Evolutionary conservation across 2,888 invertebrate genomes (phyloP).

Genomic region (Agonopterix arenella): DNA sequence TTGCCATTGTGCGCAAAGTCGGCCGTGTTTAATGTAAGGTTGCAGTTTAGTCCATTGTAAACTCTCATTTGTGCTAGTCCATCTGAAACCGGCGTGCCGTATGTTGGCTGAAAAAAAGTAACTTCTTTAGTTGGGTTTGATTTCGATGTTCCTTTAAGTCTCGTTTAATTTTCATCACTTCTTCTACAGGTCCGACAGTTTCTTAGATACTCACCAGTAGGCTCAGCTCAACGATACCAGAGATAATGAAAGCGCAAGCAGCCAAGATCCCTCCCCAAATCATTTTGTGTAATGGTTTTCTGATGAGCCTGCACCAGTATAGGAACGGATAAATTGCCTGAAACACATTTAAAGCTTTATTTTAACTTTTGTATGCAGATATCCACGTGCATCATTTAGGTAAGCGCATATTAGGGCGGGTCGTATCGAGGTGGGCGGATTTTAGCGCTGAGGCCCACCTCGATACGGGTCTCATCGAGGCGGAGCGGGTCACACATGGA

Average conservation of each 20-base stretch:
- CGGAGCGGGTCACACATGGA: too few relatives aligned
- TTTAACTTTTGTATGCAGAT: too few relatives aligned
- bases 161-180: background rate
- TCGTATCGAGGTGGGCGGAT: too few relatives aligned
- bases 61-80: constrained; percentile 81
- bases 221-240: constrained; percentile 88
- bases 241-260: constrained; percentile 89
- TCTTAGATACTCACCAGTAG: constrained; percentile 76
- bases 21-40: constrained; percentile 49
- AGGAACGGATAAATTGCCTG: constrained; percentile 87
- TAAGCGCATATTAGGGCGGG: too few relatives aligned
- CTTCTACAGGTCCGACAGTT: constrained; percentile 2
- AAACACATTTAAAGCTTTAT: constrained; percentile 13
- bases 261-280: constrained; percentile 92
- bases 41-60: constrained; percentile 81
- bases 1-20: background rate
- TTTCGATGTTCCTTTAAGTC: background rate
- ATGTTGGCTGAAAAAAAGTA: constrained; percentile 65
- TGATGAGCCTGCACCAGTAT: constrained; percentile 80
- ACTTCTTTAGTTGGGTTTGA: background rate
- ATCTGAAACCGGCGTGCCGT: constrained; percentile 73
- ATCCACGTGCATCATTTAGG: too few relatives aligned
- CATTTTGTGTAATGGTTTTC: constrained; percentile 91
- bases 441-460: too few relatives aligned
- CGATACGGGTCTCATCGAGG: too few relatives aligned